Evolutionary conservation across 2,797 vertebrate genomes (phyloP).

Genomic region (Brachyrhaphis roseni): DNA sequence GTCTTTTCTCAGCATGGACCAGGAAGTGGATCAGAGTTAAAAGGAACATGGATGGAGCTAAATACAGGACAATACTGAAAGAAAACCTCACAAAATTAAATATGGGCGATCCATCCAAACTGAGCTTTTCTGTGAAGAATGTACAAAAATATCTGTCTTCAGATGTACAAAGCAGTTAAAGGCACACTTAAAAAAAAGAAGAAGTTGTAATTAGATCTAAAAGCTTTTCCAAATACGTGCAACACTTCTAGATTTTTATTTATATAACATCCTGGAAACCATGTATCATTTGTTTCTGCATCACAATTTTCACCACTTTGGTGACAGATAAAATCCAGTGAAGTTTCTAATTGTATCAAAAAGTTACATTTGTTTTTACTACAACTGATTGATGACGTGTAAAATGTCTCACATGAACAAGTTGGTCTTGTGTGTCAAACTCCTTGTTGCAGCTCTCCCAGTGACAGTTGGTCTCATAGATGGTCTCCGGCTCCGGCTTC

Average conservation of each 20-base stretch:
- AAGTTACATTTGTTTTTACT: not conserved
- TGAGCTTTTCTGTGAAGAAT: not conserved
- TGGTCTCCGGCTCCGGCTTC: slow-evolving; percentile 89
- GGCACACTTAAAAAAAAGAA: not conserved
- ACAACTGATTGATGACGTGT: not conserved
- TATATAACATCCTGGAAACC: not conserved
- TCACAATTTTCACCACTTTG: not conserved
- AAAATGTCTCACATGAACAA: slow-evolving; percentile 91
- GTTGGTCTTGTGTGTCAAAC: slow-evolving; percentile 97
- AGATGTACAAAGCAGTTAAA: not conserved
- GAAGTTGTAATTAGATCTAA: not conserved
- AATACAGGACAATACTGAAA: not conserved
- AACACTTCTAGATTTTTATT: not conserved
- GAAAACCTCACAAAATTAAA: not conserved
- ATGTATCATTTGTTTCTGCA: not conserved
- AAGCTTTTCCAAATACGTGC: not conserved
- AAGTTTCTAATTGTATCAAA: not conserved
- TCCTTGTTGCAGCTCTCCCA: slow-evolving; percentile 97
- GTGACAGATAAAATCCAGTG: not conserved
- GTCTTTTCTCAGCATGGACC: not conserved
- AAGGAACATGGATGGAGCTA: not conserved
- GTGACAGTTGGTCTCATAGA: slow-evolving; percentile 97
- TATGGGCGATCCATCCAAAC: not conserved
- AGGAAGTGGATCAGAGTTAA: not conserved
- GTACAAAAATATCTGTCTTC: not conserved